These are phyloP conservation scores for Ceraclea dissimilis DNA, from an alignment of 2,888 invertebrate genomes.

Conservation along the genomic window DNA sequence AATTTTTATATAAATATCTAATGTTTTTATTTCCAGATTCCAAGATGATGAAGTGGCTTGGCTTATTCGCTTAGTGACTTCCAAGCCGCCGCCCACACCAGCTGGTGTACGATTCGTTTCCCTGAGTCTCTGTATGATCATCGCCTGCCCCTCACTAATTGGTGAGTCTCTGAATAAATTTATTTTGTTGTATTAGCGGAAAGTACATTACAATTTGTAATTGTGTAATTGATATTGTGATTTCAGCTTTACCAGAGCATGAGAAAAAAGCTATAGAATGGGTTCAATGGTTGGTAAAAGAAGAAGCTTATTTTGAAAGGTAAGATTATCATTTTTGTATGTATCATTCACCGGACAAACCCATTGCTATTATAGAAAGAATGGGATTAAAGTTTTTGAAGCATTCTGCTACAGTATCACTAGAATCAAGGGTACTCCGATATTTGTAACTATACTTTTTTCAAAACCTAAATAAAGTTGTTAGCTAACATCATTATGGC, in stretches of 20 bases:
- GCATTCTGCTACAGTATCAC: no score
- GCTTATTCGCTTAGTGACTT: conserved; percentile 77
- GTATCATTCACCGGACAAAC: no score
- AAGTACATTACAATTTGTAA: background rate
- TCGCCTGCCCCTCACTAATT: conserved; percentile 85
- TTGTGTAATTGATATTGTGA: no score
- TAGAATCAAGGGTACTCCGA: no score
- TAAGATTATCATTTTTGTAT: conserved; percentile 29
- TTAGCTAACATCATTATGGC: no score
- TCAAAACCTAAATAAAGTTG: no score
- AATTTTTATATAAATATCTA: background rate
- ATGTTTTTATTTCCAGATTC: conserved; percentile 46
- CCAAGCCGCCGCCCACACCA: conserved; percentile 81
- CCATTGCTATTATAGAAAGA: no score
- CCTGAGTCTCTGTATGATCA: conserved; percentile 86
- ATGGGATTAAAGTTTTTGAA: no score
- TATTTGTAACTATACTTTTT: no score
- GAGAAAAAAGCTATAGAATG: conserved; percentile 86
- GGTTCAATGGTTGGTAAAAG: conserved; percentile 88
- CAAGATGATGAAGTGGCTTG: conserved; percentile 87
- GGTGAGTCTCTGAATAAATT: conserved; percentile 33
- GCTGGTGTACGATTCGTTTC: conserved; percentile 91
- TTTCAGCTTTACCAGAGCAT: conserved; percentile 57
- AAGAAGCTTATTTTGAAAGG: conserved; percentile 83
- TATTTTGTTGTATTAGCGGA: conserved; percentile 20